Conservation (phyloP, 1,140 invertebrate species). For the Microplitis mediator region DNA sequence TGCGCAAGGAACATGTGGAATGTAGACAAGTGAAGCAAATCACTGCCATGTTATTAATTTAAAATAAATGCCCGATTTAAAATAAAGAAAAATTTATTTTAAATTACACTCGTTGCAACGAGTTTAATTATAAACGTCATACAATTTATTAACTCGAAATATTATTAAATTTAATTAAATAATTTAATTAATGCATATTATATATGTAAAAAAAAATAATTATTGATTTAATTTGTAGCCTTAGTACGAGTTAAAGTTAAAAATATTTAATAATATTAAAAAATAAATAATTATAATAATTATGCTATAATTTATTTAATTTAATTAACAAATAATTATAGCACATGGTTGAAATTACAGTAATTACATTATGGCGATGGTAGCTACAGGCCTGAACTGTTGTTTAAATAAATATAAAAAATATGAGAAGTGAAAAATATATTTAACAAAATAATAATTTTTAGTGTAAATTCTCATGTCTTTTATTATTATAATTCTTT, state of each 20-base stretch:
- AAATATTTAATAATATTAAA: slow-evolving; percentile 12
- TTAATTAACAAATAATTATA: slow-evolving; percentile 18
- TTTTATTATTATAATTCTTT: slow-evolving; percentile 37
- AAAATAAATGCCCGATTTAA: background rate
- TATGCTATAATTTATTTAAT: slow-evolving; percentile 10
- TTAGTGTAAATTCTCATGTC: slow-evolving; percentile 41
- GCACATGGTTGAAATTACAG: slow-evolving; percentile 20
- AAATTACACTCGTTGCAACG: background rate
- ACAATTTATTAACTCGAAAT: background rate
- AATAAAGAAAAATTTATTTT: background rate
- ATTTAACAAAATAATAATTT: slow-evolving; percentile 32
- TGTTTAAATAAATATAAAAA: slow-evolving; percentile 19
- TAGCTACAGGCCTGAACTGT: slow-evolving; percentile 32
- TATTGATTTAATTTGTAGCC: background rate
- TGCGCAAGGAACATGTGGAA: background rate
- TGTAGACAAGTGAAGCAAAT: slow-evolving; percentile 26
- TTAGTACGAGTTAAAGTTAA: background rate
- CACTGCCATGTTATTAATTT: slow-evolving; percentile 31
- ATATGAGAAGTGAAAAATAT: too few species aligned
- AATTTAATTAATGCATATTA: background rate
- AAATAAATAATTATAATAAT: background rate
- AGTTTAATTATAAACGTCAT: background rate
- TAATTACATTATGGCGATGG: slow-evolving; percentile 24
- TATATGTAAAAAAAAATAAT: slow-evolving; percentile 16
- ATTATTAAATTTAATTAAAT: background rate